These are phyloP conservation scores for Noctua comes DNA, from an alignment of 2,888 invertebrate genomes.

Conservation along the genomic window DNA sequence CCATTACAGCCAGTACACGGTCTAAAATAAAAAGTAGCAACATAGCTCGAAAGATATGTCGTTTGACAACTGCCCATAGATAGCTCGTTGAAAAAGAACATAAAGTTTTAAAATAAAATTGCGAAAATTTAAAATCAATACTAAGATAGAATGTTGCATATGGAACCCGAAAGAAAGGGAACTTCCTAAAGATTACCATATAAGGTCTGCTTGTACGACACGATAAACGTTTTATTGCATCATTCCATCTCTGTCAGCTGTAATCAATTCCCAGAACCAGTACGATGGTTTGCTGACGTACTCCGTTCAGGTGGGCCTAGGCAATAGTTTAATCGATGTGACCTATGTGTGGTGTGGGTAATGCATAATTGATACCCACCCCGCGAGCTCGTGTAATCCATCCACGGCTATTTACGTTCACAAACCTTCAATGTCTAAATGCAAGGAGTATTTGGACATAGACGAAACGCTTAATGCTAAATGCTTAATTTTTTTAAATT, in stretches of 20 bases:
- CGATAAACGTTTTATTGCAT: background rate
- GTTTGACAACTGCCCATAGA: background rate
- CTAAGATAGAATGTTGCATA: background rate
- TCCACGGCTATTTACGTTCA: background rate
- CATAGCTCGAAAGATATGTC: background rate
- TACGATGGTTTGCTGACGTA: background rate
- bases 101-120: too few species aligned
- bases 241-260: background rate
- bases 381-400: background rate
- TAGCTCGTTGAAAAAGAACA: background rate
- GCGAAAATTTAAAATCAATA: background rate
- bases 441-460: background rate
- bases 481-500: background rate
- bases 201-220: background rate
- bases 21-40: background rate
- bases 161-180: background rate
- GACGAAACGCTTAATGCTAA: background rate
- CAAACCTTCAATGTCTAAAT: too few species aligned
- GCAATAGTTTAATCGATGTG: background rate
- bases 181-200: background rate
- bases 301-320: background rate
- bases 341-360: background rate
- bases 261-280: background rate
- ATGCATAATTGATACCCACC: conserved; percentile 14
- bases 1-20: background rate